Conservation (phyloP, 2,113 vertebrate genomes). For the Sebastes schlegelii region DNA sequence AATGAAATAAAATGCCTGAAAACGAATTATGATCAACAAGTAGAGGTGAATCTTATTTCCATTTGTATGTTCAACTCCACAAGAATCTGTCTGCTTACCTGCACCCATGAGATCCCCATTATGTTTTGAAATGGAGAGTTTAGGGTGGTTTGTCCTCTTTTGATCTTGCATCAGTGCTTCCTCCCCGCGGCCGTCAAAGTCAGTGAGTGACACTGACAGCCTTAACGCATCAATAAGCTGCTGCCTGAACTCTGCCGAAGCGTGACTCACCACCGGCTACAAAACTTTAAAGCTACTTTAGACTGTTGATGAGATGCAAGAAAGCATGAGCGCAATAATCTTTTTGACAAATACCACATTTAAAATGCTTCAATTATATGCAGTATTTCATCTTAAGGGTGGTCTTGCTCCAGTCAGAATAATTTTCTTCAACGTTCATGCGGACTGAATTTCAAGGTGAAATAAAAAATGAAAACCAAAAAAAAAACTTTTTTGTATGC, state of each 20-base stretch:
- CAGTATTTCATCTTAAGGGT: not conserved
- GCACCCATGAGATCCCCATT: conserved; percentile 26
- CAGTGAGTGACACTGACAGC: conserved; percentile 35
- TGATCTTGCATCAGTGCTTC: conserved; percentile 43
- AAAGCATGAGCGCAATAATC: conserved; percentile 27
- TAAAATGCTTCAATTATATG: conserved; percentile 35
- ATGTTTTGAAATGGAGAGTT: conserved; percentile 43
- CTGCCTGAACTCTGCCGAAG: conserved; percentile 36
- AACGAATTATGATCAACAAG: conserved; percentile 7
- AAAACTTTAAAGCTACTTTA: conserved; percentile 40
- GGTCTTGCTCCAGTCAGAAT: conserved; percentile 1
- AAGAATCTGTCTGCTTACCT: conserved; percentile 31
- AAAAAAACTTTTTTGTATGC: not conserved
- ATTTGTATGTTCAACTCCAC: conserved; percentile 9
- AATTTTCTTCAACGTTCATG: not conserved
- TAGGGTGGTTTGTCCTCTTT: conserved; percentile 45
- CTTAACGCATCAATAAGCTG: conserved; percentile 45
- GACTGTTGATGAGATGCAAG: conserved; percentile 39
- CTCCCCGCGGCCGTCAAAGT: conserved; percentile 20
- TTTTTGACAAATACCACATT: conserved; percentile 43
- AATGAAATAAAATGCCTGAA: conserved; percentile 16
- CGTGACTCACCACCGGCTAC: conserved; percentile 38
- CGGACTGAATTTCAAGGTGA: not conserved
- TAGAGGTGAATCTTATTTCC: not conserved
- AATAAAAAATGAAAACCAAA: not conserved